A percentile compares a stretch with the other conserved stretches of the same genome.
Conservation (phyloP, 2,888 invertebrate genomes). For the Empis stercorea region DNA sequence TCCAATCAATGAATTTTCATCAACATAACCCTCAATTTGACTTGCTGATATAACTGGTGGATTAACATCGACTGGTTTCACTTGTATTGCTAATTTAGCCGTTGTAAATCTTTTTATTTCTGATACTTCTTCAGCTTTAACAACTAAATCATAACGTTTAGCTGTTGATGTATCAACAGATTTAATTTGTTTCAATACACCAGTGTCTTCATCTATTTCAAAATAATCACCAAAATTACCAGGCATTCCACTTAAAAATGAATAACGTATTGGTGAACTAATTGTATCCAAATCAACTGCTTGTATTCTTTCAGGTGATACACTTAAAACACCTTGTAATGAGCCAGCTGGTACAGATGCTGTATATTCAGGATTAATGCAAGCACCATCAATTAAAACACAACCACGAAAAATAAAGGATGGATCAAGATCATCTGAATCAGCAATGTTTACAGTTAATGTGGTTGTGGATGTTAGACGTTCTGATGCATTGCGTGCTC, state of each 20-base stretch:
- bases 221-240: slow-evolving; percentile 67
- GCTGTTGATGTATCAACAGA: slow-evolving; percentile 68
- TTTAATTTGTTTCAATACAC: slow-evolving; percentile 66
- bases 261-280: slow-evolving; percentile 68
- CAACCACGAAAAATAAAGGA: slow-evolving; percentile 84
- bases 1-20: slow-evolving; percentile 77
- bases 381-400: slow-evolving; percentile 64
- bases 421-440: slow-evolving; percentile 84
- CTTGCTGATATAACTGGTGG: slow-evolving; percentile 66
- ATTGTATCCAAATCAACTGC: slow-evolving; percentile 84
- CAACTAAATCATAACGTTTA: slow-evolving; percentile 66
- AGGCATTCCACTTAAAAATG: slow-evolving; percentile 69
- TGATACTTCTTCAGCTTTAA: slow-evolving; percentile 77
- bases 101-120: slow-evolving; percentile 68
- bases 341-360: slow-evolving; percentile 66
- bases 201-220: slow-evolving; percentile 66
- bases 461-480: slow-evolving; percentile 74
- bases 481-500: slow-evolving; percentile 63
- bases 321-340: slow-evolving; percentile 67
- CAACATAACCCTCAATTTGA: slow-evolving; percentile 61
- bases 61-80: slow-evolving; percentile 75
- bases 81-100: slow-evolving; percentile 67
- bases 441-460: slow-evolving; percentile 69
- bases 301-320: slow-evolving; percentile 78
- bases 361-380: slow-evolving; percentile 77